Percentiles rank a stretch among this genome's conserved stretches.
These are phyloP conservation scores for Ciconia nigra DNA, from an alignment of 2,797 vertebrate species.

Conservation along the genomic window DNA sequence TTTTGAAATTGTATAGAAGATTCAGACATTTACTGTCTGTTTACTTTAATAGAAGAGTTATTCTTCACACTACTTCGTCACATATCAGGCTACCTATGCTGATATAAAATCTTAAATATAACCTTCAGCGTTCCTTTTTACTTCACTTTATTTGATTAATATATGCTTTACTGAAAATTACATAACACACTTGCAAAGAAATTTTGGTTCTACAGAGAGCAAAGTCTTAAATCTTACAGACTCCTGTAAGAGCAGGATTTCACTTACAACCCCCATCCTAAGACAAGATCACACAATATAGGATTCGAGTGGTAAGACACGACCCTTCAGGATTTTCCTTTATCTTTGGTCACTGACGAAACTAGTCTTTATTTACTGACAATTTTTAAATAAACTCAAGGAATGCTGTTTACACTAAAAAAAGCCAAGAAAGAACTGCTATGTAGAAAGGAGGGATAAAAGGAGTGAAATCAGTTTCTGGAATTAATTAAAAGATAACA, in stretches of 20 bases:
- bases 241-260: background rate
- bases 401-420: background rate
- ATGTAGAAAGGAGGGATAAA: slow-evolving; percentile 13
- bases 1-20: background rate
- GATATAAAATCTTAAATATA: background rate
- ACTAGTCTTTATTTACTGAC: background rate
- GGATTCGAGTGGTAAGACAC: background rate
- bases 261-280: background rate
- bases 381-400: slow-evolving; percentile 31
- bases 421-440: slow-evolving; percentile 22
- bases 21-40: background rate
- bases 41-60: background rate
- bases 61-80: background rate
- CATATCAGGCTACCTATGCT: background rate
- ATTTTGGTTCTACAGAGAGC: background rate
- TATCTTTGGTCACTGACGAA: background rate
- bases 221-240: background rate
- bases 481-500: slow-evolving; percentile 73
- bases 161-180: background rate
- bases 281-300: background rate
- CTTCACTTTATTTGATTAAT: background rate
- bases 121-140: background rate
- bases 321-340: background rate
- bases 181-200: background rate
- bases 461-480: slow-evolving; percentile 49